These are phyloP conservation scores for Helicoverpa zea DNA, from an alignment of 1,140 invertebrate species.

Conservation along the genomic window DNA sequence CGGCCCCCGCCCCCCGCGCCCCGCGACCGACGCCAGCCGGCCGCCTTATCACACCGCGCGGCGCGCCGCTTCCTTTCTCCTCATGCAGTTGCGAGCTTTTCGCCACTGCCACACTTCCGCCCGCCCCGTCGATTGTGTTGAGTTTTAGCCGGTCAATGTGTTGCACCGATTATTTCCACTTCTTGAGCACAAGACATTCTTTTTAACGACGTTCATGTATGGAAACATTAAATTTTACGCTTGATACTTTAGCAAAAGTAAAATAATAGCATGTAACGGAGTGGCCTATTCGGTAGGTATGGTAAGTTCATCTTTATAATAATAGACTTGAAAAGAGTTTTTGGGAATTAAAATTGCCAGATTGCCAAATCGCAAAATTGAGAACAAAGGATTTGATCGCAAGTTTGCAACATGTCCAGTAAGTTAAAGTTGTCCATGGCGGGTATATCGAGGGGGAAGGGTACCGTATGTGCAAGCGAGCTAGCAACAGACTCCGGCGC, in stretches of 20 bases:
- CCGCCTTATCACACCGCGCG: slow-evolving; percentile 83
- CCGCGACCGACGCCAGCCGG: slow-evolving; percentile 71
- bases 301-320: no score
- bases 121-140: slow-evolving; percentile 79
- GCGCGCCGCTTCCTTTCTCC: slow-evolving; percentile 85
- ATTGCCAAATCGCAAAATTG: slow-evolving; percentile 35
- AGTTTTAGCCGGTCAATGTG: slow-evolving; percentile 79
- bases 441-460: slow-evolving; percentile 57
- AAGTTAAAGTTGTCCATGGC: slow-evolving; percentile 53
- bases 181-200: slow-evolving; percentile 60
- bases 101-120: slow-evolving; percentile 85
- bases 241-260: slow-evolving; percentile 9
- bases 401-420: slow-evolving; percentile 55
- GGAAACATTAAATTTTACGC: slow-evolving; percentile 19
- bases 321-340: not conserved
- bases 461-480: slow-evolving; percentile 67
- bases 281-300: no score
- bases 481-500: slow-evolving; percentile 67
- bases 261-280: no score
- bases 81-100: slow-evolving; percentile 85
- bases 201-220: slow-evolving; percentile 43
- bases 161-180: slow-evolving; percentile 69
- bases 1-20: slow-evolving; percentile 57
- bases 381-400: slow-evolving; percentile 52
- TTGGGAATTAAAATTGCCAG: not conserved